A percentile compares a stretch with the other conserved stretches of the same genome.
Evolutionary conservation across 1,140 invertebrate species (phyloP).

Genomic region (Papilio xuthus): DNA sequence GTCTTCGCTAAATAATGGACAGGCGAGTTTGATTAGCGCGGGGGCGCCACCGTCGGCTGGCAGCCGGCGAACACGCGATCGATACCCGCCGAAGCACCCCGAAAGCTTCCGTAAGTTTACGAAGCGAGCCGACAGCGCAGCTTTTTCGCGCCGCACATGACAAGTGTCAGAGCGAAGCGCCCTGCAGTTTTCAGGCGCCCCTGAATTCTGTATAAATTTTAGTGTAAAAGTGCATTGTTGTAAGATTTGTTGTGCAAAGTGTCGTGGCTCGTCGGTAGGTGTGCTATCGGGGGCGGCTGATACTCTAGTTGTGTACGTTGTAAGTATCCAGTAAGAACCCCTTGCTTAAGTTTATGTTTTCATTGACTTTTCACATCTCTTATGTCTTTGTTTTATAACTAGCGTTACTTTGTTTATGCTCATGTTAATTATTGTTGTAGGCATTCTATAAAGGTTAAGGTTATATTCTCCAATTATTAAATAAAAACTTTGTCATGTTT

Average conservation of each 20-base stretch:
- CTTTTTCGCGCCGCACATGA: conserved; percentile 62
- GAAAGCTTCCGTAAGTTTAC: conserved; percentile 50
- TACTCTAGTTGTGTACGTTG: conserved; percentile 54
- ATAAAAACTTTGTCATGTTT: not conserved
- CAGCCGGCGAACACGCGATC: conserved; percentile 55
- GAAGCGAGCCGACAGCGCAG: conserved; percentile 50
- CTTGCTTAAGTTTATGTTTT: conserved; percentile 32
- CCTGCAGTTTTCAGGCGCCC: conserved; percentile 70
- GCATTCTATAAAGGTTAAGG: not conserved
- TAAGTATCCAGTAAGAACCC: conserved; percentile 51
- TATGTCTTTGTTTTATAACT: not conserved
- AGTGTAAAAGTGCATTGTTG: conserved; percentile 69
- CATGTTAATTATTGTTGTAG: not conserved
- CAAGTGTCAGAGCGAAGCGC: conserved; percentile 73
- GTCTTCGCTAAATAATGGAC: conserved; percentile 76
- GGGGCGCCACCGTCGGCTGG: conserved; percentile 73
- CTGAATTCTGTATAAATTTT: conserved; percentile 67
- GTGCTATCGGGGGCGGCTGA: conserved; percentile 41
- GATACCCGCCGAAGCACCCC: conserved; percentile 47
- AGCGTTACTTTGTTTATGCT: not conserved
- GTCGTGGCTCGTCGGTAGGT: conserved; percentile 49
- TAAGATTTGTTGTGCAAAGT: conserved; percentile 53
- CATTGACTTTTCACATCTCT: not conserved
- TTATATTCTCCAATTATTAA: not conserved
- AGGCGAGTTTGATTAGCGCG: conserved; percentile 71